Base-by-base conservation (phyloP, 2,888 invertebrate genomes). In the Polydesmus complanatus region DNA sequence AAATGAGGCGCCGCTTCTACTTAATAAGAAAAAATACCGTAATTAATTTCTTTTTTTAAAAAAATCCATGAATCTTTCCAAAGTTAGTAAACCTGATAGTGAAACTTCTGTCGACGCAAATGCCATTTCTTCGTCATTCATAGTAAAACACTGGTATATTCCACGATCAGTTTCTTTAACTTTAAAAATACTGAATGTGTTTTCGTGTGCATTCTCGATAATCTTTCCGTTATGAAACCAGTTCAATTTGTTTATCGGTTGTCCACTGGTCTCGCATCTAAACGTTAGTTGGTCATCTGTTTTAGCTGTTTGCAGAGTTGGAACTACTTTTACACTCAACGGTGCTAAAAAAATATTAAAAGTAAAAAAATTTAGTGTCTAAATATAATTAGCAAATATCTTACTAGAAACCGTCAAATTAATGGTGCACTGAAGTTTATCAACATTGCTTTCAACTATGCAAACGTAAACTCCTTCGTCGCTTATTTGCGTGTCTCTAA, bases 21-120 rank as follows among this genome's bases (percentile, higher is more conserved):
- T 8, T 11, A 51, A 51, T 8, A 51, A 51, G 5, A 22, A 51
- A 51, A 22, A 22, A n/a, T 11, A 8, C n/a, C n/a, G n/a, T 8
- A 14, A 37, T 37, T 37, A 22, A 21, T 5, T 18, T 22, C 25
- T 54, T 22, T 5, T 26, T 11, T 3, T 21, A 11, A 25, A n/a
- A 5, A 5, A 26, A 23, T 22, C 11, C n/a, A 11, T 25, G 5
- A 22, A 3, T 11, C 11, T 14, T 8, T n/a, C 5, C 18, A 54
- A 14, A 11, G 11, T 21, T 19, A 25, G 27, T 58, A 50, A 25
- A 64, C 65, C 65, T 58, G 66, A 51, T 61, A 85, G 74, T 71
- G 83, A 81, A 56, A 88, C 76, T 73, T 86, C 85, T 0, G 84
- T 84, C 0, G 85, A 80, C 14, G 84, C 85, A 70, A 86, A 86